phyloP scores from a whole-genome alignment of 2,113 vertebrate genomes.

The Saguinus imperator region DNA sequence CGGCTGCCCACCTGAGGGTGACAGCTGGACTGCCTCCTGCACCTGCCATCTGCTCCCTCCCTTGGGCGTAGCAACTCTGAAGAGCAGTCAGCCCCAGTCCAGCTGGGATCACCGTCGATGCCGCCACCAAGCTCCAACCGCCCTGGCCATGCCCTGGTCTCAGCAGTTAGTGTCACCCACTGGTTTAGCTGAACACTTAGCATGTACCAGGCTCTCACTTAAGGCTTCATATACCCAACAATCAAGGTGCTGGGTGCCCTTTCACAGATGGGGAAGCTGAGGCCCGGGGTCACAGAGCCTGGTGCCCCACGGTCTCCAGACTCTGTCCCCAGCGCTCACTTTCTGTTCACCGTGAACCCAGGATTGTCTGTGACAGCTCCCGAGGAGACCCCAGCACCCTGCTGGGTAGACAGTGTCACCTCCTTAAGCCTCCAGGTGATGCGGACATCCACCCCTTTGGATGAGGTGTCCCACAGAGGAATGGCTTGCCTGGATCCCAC shows the following conservation, averaged over 20 bases:
- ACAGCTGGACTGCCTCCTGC: fast-evolving
- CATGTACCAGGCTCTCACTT: background rate
- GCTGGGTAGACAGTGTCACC: no score
- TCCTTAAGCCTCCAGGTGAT: no score
- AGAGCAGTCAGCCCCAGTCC: background rate
- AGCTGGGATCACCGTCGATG: no score
- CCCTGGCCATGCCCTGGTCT: no score
- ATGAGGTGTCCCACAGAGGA: background rate
- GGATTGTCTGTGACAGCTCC: background rate
- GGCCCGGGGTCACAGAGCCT: background rate
- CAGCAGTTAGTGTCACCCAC: fast-evolving
- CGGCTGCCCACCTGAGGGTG: background rate
- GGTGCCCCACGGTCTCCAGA: background rate
- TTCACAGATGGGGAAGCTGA: background rate
- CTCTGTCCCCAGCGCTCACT: background rate
- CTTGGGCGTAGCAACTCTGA: no score
- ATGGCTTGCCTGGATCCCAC: fast-evolving
- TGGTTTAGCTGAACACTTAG: no score
- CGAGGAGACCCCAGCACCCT: fast-evolving
- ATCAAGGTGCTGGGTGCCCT: fast-evolving
- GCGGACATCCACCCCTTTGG: fast-evolving
- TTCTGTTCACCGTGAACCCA: background rate
- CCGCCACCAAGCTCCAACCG: fast-evolving
- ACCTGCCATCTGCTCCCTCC: fast-evolving
- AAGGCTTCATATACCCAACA: fast-evolving